Evolutionary conservation across 2,888 invertebrate genomes (phyloP), one percentile per base, ranked within the genome.

Genomic region (Terebella lapidaria): DNA sequence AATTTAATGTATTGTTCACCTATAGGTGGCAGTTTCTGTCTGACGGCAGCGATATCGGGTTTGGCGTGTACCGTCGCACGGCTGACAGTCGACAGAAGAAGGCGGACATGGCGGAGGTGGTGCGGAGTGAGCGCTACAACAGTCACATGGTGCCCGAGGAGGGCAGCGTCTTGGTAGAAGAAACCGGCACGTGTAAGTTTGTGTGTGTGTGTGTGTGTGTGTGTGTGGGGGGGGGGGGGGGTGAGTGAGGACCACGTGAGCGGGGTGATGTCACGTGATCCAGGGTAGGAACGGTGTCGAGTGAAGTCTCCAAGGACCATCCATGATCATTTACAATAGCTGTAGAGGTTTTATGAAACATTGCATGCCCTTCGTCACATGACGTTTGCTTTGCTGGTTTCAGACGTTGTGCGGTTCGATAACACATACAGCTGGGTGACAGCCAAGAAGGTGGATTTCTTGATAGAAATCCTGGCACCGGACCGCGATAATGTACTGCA

Each of bases 21-120:
- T n/a, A n/a, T n/a, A 54, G 93, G 71, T 94, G 94, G 94, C 92
- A 92, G 68, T 91, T 92, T 73, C 87, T 88, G 60, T 88, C 91
- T 0, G 89, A 91, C 69, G 88, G 86, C 60, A 89, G 92, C 79
- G 94, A 94, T 75, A 92, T 94, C 57, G 90, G 90, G 74, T 94
- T 94, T 80, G 87, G 89, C n/a, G 86, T 94, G 55, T 84, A 84
- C 24, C 83, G 54, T 28, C 57, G 61, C 25, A 27, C 60, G 18
- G 45, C 29, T n/a, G 67, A 64, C 15, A 28, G 20, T 20, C 27
- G 58, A n/a, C 65, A 67, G 63, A 62, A 60, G 49, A 45, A 46
- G 2, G 51, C 27, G 2, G 65, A 65, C 25, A 60, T 63, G 62
- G 59, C 58, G 42, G 67, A 61, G 26, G 58, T 90, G 27, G 55